Evolutionary conservation across 2,888 invertebrate species (phyloP).

Genomic region (Dynastes grantii): DNA sequence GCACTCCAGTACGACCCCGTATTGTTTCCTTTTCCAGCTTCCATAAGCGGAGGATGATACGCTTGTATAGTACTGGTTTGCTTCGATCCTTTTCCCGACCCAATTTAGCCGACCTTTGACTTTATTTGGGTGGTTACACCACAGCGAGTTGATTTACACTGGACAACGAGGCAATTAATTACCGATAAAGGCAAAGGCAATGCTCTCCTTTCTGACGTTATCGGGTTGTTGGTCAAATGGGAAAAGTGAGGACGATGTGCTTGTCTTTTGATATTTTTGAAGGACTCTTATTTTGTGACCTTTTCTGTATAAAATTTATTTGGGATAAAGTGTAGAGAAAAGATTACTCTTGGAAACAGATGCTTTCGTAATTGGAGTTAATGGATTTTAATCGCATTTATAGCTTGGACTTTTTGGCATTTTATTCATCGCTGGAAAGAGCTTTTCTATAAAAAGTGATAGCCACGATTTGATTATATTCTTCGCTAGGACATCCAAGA

Average conservation of each 20-base stretch:
- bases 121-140: slow-evolving; percentile 23
- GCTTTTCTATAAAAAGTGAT: no score
- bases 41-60: slow-evolving; percentile 3
- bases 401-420: no score
- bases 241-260: slow-evolving; percentile 9
- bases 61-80: neutral
- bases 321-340: no score
- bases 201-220: slow-evolving; percentile 7
- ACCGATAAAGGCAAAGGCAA: slow-evolving; percentile 26
- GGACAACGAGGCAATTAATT: slow-evolving; percentile 27
- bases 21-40: slow-evolving; percentile 13
- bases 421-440: no score
- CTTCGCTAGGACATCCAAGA: no score
- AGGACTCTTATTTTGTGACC: neutral
- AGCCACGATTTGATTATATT: no score
- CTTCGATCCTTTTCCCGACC: slow-evolving; percentile 21
- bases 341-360: no score
- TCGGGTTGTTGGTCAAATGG: slow-evolving; percentile 23
- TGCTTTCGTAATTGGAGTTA: no score
- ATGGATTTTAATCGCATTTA: no score
- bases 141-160: slow-evolving; percentile 14
- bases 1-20: neutral
- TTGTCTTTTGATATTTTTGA: neutral
- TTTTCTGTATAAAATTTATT: no score
- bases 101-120: slow-evolving; percentile 26